These are phyloP conservation scores for Heliconius aoede DNA, from an alignment of 2,888 invertebrate genomes.

Conservation along the genomic window DNA sequence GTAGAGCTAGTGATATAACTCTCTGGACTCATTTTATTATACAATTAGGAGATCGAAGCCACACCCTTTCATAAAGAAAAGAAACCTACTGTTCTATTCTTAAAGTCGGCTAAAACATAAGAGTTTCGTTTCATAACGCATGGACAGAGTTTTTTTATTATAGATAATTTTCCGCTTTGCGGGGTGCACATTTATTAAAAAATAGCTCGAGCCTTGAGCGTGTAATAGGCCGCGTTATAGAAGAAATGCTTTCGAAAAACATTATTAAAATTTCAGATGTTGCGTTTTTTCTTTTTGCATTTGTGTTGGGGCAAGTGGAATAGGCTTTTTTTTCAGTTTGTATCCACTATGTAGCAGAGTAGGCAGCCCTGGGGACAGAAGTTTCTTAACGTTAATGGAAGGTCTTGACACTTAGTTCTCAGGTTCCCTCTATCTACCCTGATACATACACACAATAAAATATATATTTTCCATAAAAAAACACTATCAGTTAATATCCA, in stretches of 20 bases:
- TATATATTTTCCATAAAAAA: not conserved
- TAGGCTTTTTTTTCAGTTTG: not conserved
- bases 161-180: constrained; percentile 48
- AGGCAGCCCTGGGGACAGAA: not conserved
- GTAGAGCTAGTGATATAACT: too few relatives aligned
- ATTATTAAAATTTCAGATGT: constrained; percentile 20
- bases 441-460: not conserved
- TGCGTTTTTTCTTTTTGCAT: not conserved
- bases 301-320: not conserved
- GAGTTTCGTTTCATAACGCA: constrained; percentile 27
- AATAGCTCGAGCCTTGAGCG: constrained; percentile 38
- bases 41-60: too few relatives aligned
- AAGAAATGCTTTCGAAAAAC: constrained; percentile 12
- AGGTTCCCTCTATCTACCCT: not conserved
- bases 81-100: not conserved
- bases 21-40: too few relatives aligned
- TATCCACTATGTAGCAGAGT: not conserved
- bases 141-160: constrained; percentile 39
- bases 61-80: not conserved
- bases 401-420: not conserved
- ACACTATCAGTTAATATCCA: not conserved
- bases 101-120: constrained; percentile 26
- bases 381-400: too few relatives aligned
- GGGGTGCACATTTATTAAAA: constrained; percentile 45
- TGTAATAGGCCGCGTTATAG: constrained; percentile 12